Conservation (phyloP, 2,888 invertebrate genomes). For the Caenorhabditis sinica region DNA sequence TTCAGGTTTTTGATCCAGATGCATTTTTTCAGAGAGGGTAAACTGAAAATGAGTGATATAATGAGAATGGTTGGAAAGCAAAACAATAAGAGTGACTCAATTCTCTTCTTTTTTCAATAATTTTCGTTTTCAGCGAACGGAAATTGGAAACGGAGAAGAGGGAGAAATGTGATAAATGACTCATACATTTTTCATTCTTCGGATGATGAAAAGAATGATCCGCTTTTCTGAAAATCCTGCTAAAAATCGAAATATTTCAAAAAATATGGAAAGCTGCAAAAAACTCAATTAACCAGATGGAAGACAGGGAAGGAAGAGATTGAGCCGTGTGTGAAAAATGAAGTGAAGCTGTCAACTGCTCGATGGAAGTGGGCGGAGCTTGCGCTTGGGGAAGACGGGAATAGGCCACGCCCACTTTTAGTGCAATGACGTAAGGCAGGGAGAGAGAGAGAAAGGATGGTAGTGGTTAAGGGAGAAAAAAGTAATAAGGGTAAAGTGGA, state of each 20-base stretch:
- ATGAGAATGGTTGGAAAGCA: neutral
- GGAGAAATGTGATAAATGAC: constrained; percentile 17
- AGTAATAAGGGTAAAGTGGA: constrained; percentile 20
- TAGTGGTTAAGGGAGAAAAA: neutral
- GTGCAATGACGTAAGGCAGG: constrained; percentile 29
- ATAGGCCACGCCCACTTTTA: constrained; percentile 23
- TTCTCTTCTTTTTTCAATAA: constrained; percentile 12
- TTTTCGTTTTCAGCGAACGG: constrained; percentile 20
- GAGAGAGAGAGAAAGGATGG: neutral
- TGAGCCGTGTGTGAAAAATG: constrained; percentile 2
- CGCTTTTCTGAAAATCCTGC: neutral
- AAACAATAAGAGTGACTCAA: constrained; percentile 27
- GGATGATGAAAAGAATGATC: neutral
- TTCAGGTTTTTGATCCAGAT: constrained; percentile 4
- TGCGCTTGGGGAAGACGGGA: neutral
- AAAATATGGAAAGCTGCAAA: neutral
- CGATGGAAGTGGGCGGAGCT: constrained; percentile 35
- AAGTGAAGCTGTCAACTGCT: constrained; percentile 23
- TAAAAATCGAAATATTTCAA: neutral
- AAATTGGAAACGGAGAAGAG: constrained; percentile 4
- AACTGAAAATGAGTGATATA: constrained; percentile 4
- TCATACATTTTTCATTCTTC: constrained; percentile 36
- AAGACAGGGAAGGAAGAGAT: constrained; percentile 8
- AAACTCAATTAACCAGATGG: neutral
- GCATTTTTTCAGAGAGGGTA: neutral